These are phyloP conservation scores for Orchestes rusci DNA, from an alignment of 2,888 invertebrate genomes.

Conservation along the genomic window DNA sequence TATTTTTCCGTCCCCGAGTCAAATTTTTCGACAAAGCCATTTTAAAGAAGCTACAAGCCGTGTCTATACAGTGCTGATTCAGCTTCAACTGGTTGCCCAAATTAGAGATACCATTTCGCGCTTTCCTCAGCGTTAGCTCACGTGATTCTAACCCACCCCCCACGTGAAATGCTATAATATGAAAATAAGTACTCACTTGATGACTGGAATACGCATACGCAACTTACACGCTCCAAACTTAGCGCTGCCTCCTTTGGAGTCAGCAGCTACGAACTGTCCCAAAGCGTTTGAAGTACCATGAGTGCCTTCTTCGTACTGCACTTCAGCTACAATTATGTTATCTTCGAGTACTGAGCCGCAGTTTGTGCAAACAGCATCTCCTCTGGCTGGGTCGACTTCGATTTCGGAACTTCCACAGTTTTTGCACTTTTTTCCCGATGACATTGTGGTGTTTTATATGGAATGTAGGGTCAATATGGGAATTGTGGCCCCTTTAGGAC, in stretches of 20 bases:
- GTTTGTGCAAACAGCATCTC: slow-evolving; percentile 91
- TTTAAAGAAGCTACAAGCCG: slow-evolving; percentile 89
- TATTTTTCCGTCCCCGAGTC: slow-evolving; percentile 85
- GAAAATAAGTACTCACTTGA: neutral
- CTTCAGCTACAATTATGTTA: slow-evolving; percentile 92
- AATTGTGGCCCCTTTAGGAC: too few species aligned
- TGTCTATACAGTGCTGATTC: slow-evolving; percentile 87
- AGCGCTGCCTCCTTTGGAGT: slow-evolving; percentile 77
- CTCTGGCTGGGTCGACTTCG: slow-evolving; percentile 89
- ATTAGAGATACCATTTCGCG: slow-evolving; percentile 74
- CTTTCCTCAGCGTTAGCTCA: slow-evolving; percentile 85
- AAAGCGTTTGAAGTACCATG: slow-evolving; percentile 82
- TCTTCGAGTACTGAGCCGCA: slow-evolving; percentile 96
- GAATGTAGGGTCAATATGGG: too few species aligned
- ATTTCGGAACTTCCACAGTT: slow-evolving; percentile 86
- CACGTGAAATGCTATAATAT: slow-evolving; percentile 60
- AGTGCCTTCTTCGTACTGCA: slow-evolving; percentile 90
- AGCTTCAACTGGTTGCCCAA: slow-evolving; percentile 82
- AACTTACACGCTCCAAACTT: slow-evolving; percentile 66
- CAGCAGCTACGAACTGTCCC: slow-evolving; percentile 89
- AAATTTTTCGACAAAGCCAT: slow-evolving; percentile 77
- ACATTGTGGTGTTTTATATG: slow-evolving; percentile 33
- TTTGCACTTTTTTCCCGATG: slow-evolving; percentile 72
- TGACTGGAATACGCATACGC: neutral
- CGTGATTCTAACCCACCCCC: slow-evolving; percentile 83